These are phyloP conservation scores for Taphrorychus bicolor DNA, from an alignment of 2,888 invertebrate species.

Conservation along the genomic window DNA sequence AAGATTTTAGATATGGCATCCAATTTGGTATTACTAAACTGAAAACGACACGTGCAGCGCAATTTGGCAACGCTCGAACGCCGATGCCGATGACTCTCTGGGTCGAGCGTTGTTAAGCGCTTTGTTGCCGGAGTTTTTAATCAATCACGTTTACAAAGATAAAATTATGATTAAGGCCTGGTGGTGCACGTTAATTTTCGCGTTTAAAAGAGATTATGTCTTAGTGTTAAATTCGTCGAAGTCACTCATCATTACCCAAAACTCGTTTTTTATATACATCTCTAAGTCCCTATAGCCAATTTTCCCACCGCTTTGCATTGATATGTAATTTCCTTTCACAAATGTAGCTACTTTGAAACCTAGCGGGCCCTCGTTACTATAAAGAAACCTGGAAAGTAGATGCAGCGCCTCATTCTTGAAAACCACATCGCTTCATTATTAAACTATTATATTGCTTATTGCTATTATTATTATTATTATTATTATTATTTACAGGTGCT, in stretches of 20 bases:
- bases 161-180: neutral
- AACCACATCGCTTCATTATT: neutral
- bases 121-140: constrained; percentile 19
- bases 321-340: neutral
- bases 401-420: neutral
- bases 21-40: constrained; percentile 2
- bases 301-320: neutral
- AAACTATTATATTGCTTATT: constrained; percentile 3
- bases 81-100: constrained; percentile 13
- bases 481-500: constrained; percentile 26
- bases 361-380: neutral
- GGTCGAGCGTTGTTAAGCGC: constrained; percentile 18
- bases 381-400: neutral
- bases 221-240: neutral
- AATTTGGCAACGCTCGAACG: constrained; percentile 26
- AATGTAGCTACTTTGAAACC: neutral
- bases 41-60: constrained; percentile 4
- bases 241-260: too few relatives aligned
- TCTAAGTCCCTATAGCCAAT: neutral
- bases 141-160: constrained; percentile 9
- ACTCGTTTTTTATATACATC: too few relatives aligned
- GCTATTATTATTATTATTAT: too few relatives aligned
- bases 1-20: neutral
- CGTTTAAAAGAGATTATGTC: neutral
- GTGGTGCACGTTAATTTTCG: neutral